Evolutionary conservation across 2,888 invertebrate species (phyloP).

Genomic region (Nomada hirtipes): DNA sequence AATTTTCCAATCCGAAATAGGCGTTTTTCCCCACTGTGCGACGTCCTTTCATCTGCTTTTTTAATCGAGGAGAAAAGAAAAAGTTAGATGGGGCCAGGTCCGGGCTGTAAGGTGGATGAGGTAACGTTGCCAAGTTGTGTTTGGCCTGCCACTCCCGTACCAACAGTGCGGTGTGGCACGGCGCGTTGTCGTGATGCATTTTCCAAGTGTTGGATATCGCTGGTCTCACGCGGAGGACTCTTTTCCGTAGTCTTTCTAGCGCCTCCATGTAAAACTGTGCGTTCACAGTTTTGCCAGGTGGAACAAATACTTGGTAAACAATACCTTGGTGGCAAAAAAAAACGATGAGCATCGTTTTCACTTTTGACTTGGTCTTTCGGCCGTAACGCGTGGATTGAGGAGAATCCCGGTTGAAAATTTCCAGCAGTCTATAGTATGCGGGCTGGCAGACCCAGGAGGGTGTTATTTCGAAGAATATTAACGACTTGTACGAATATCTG

Average conservation of each 20-base stretch:
- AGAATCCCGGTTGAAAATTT: too few relatives aligned
- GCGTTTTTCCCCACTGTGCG: too few relatives aligned
- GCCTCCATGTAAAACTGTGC: slow-evolving; percentile 5
- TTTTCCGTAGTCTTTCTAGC: slow-evolving; percentile 10
- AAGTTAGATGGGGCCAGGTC: neutral
- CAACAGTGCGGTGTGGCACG: neutral
- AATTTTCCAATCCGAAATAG: too few relatives aligned
- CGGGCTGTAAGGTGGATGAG: slow-evolving; percentile 21
- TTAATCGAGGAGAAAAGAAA: too few relatives aligned
- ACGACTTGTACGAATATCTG: too few relatives aligned
- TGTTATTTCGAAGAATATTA: too few relatives aligned
- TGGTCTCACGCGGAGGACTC: slow-evolving; percentile 8
- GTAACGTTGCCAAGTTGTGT: neutral
- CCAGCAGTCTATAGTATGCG: too few relatives aligned
- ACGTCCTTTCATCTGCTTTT: too few relatives aligned
- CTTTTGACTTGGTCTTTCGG: slow-evolving; percentile 7
- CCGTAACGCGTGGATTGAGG: neutral
- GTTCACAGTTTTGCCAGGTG: slow-evolving; percentile 10
- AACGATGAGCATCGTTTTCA: slow-evolving; percentile 5
- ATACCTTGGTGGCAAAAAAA: slow-evolving; percentile 4
- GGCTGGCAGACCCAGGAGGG: too few relatives aligned
- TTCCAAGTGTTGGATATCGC: slow-evolving; percentile 2
- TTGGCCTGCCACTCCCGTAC: slow-evolving; percentile 13
- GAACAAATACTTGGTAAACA: slow-evolving; percentile 1
- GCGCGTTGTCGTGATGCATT: neutral